These are phyloP conservation scores for Macrotrachela quadricornifera DNA, from an alignment of 1,140 invertebrate genomes.

Conservation along the genomic window DNA sequence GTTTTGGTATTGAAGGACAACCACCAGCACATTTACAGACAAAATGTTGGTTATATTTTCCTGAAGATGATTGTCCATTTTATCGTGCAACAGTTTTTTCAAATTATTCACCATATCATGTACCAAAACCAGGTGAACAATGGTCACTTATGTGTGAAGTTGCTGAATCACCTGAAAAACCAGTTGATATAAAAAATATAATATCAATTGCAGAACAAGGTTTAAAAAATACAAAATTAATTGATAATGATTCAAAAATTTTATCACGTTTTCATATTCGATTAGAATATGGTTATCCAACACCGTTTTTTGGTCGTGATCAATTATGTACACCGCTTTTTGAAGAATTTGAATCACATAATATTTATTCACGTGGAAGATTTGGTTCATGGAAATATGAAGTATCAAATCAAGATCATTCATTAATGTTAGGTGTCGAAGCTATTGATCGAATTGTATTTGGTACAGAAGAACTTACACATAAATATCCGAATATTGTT, in stretches of 20 bases:
- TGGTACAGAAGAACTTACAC: neutral
- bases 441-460: conserved; percentile 13
- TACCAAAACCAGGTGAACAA: conserved; percentile 13
- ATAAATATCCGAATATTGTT: neutral
- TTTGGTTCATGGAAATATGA: conserved; percentile 26
- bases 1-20: conserved; percentile 17
- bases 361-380: conserved; percentile 18
- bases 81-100: conserved; percentile 21
- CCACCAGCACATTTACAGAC: conserved; percentile 16
- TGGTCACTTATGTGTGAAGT: conserved; percentile 26
- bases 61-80: conserved; percentile 20
- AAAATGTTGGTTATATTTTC: conserved; percentile 24
- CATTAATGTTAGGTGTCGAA: conserved; percentile 23
- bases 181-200: conserved; percentile 9
- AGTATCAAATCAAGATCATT: conserved; percentile 20
- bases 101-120: conserved; percentile 6
- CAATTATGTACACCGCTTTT: conserved; percentile 18
- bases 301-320: conserved; percentile 13
- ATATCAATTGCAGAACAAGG: conserved; percentile 1
- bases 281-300: conserved; percentile 5
- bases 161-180: conserved; percentile 14
- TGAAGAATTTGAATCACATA: conserved; percentile 14
- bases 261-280: neutral
- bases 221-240: neutral
- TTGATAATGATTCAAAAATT: neutral